Base-by-base conservation (phyloP, 2,113 vertebrate genomes). In the Perca fluviatilis region DNA sequence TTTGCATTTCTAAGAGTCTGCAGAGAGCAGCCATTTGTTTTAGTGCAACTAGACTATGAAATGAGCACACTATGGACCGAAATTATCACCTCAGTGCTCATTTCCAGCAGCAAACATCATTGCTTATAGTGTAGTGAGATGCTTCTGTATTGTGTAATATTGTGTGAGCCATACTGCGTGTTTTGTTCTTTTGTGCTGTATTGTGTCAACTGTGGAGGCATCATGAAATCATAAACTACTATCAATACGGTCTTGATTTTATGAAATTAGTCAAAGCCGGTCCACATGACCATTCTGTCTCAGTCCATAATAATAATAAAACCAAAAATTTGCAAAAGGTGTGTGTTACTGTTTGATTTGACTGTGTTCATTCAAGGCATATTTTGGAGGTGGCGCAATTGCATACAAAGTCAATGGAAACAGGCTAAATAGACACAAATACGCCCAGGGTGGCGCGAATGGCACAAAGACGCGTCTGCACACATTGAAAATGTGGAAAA, bases 11-110 rank as follows among this genome's bases (percentile, higher is more conserved):
- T 5, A 6, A 27, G 66, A 76, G 53, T 57, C 51, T 62, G 25
- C 47, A 23, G 77, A 79, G 79, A 79, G 62, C 74, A 64, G 63
- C 50, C 50, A 74, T 67, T 69, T 75, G 36, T 73, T 85, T 58
- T 47, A 6, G n/a, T 61, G 47, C 63, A 62, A 30, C 71, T 19
- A 76, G 49, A 57, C 60, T 77, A 50, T 49, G 57, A 60, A 68
- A 67, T 63, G 49, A 78, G 73, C 33, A 23, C 57, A 69, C 64
- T 15, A 13, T 49, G 56, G 62, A 40, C 68, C 50, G 27, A 43
- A 66, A 2, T n/a, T n/a, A 72, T 68, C 21, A 18, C 46, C 54
- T 57, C 46, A 25, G 33, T 13, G 23, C 47, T 61, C 61, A 43
- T 63, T 54, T 76, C 74, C 64, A 75, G 58, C 51, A 63, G 51